phyloP scores from a whole-genome alignment of 2,888 invertebrate species.

The Zygothrica quintamaculata region DNA sequence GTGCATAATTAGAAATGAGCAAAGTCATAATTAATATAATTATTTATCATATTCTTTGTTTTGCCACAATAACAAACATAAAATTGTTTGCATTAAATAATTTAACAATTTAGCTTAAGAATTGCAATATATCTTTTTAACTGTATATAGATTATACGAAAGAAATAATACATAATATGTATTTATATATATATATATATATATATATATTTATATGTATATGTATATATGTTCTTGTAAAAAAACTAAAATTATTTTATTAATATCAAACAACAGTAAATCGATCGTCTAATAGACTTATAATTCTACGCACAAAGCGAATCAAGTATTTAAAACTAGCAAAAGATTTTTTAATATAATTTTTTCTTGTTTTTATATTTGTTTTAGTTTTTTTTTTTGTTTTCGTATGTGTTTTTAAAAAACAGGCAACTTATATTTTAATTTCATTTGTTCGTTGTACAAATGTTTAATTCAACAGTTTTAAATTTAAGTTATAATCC shows the following conservation, averaged over 20 bases:
- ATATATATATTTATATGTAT: no score
- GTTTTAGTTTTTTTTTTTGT: conserved; percentile 52
- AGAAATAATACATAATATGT: neutral
- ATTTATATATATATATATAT: no score
- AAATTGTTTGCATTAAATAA: no score
- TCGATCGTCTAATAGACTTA: conserved; percentile 40
- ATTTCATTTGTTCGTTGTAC: conserved; percentile 69
- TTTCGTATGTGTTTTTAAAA: conserved; percentile 64
- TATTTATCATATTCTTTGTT: conserved; percentile 45
- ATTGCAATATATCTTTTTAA: conserved; percentile 24
- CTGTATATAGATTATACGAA: conserved; percentile 28
- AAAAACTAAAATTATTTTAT: conserved; percentile 57
- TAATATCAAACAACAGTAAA: conserved; percentile 74
- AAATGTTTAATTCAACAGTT: conserved; percentile 29
- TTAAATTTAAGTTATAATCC: conserved; percentile 35
- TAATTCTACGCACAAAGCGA: conserved; percentile 60
- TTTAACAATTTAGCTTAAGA: conserved; percentile 37
- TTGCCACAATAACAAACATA: conserved; percentile 5
- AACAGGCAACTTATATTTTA: conserved; percentile 75
- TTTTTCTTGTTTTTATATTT: conserved; percentile 38
- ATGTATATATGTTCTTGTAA: conserved; percentile 34
- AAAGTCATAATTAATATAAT: conserved; percentile 76
- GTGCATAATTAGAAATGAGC: conserved; percentile 63
- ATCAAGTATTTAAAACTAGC: conserved; percentile 53
- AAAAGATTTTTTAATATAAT: conserved; percentile 54